Percentiles rank a stretch among this genome's conserved stretches.
Evolutionary conservation across 2,888 invertebrate species (phyloP).

Genomic region (Flabesymbios commensalis): DNA sequence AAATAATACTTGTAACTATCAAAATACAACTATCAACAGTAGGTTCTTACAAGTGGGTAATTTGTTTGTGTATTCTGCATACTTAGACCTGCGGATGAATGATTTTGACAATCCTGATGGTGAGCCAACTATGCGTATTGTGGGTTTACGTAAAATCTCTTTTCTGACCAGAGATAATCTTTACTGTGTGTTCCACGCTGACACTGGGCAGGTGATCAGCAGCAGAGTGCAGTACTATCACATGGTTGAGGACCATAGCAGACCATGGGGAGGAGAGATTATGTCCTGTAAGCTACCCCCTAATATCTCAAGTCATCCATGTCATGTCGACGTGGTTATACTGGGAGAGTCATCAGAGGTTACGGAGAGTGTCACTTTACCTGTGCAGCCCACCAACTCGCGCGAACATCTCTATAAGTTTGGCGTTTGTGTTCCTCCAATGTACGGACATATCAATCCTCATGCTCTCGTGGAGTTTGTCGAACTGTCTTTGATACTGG

Average conservation of each 20-base stretch:
- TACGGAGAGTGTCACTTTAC: constrained; percentile 6
- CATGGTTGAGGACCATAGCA: constrained; percentile 59
- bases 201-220: not conserved
- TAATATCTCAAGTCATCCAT: not conserved
- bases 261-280: constrained; percentile 52
- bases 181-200: constrained; percentile 9
- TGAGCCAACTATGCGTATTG: constrained; percentile 26
- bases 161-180: not conserved
- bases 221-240: constrained; percentile 37
- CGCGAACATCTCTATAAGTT: constrained; percentile 34
- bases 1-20: too few relatives aligned
- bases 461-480: constrained; percentile 50
- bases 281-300: constrained; percentile 47
- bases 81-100: constrained; percentile 44
- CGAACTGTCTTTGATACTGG: constrained; percentile 48
- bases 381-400: not conserved
- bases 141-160: too few relatives aligned
- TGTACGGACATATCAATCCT: constrained; percentile 46
- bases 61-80: constrained; percentile 49
- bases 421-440: constrained; percentile 53
- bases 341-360: not conserved
- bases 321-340: constrained; percentile 1
- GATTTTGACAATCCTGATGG: constrained; percentile 34
- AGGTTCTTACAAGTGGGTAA: too few relatives aligned
- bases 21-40: too few relatives aligned